Base-by-base conservation (phyloP, 2,888 invertebrate genomes). In the Crepidodera aurea region DNA sequence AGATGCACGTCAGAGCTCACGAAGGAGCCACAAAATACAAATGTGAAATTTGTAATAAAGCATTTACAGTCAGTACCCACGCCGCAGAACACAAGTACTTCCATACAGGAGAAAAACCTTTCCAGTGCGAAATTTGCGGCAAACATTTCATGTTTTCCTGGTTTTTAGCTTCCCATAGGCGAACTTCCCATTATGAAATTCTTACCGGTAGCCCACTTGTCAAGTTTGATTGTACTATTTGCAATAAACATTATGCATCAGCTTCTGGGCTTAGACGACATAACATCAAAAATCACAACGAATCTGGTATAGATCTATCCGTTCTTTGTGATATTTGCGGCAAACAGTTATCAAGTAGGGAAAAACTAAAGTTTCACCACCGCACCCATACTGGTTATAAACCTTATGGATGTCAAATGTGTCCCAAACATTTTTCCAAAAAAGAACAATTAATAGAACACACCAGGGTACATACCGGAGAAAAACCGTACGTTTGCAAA, bases 111-210 rank as follows among this genome's bases (percentile, higher is more conserved):
- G 79, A 79, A 55, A 79, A 83, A 66, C 83, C 83, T 44, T 84
- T 84, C 72, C 83, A 83, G 66, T 85, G 85, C 73, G 83, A 84
- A 66, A 82, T 83, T 8, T 84, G 84, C 69, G 81, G 83, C 62
- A 84, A 84, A 62, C 82, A 83, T 18, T 84, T 84, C 59, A 83
- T 83, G 67, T 77, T 77, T 57, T 78, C 78, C 10, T 83, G 85
- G 70, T 84, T 84, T 66, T 71, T 85, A 7, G 82, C 82, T 2
- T 78, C 83, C 0, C 85, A 86, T 60, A 77, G 81, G 1, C 81
- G 80, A 39, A 76, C 79, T 0, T 80, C 82, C 0, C 86, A 85
- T 55, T 84, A 84, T 2, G 82, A 84, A 61, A 74, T 82, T 0
- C 71, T 74, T 51, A 77, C 77, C 0, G 73, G 76, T 15, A 75